These are phyloP conservation scores for Hemiprocne comata DNA, from an alignment of 2,113 vertebrate species.

Conservation along the genomic window DNA sequence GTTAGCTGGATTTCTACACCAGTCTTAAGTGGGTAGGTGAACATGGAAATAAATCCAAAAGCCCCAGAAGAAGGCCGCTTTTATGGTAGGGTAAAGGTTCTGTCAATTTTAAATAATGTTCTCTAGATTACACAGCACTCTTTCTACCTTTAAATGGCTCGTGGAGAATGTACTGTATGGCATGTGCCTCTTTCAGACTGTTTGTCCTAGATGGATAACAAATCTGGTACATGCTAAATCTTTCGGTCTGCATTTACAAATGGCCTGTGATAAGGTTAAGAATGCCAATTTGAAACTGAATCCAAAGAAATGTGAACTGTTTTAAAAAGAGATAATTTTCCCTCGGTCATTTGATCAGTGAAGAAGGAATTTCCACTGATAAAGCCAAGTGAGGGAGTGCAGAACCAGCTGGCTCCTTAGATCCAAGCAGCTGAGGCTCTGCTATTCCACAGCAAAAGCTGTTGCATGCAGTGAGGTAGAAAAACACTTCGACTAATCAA, in stretches of 20 bases:
- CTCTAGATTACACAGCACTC: background rate
- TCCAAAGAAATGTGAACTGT: conserved; percentile 70
- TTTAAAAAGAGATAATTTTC: conserved; percentile 71
- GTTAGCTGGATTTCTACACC: background rate
- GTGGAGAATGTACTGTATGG: conserved; percentile 48
- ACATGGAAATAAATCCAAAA: background rate
- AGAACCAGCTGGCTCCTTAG: conserved; percentile 44
- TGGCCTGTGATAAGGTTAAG: conserved; percentile 64
- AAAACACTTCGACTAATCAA: background rate
- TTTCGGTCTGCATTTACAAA: conserved; percentile 65
- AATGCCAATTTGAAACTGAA: conserved; percentile 65
- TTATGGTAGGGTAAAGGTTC: conserved; percentile 7
- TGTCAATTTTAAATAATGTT: conserved; percentile 51
- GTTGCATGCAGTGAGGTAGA: background rate
- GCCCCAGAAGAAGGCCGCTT: background rate
- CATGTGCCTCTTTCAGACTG: conserved; percentile 57
- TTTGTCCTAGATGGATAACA: conserved; percentile 59
- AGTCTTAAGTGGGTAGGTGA: background rate
- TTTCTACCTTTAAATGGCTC: conserved; percentile 34
- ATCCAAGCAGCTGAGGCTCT: conserved; percentile 3
- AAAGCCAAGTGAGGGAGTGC: conserved; percentile 55
- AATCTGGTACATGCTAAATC: conserved; percentile 66
- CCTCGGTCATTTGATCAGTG: conserved; percentile 39
- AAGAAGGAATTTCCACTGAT: conserved; percentile 72
- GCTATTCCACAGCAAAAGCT: background rate